These are phyloP conservation scores for Pachypanchax playfairii DNA, from an alignment of 2,113 vertebrate genomes.

Conservation along the genomic window DNA sequence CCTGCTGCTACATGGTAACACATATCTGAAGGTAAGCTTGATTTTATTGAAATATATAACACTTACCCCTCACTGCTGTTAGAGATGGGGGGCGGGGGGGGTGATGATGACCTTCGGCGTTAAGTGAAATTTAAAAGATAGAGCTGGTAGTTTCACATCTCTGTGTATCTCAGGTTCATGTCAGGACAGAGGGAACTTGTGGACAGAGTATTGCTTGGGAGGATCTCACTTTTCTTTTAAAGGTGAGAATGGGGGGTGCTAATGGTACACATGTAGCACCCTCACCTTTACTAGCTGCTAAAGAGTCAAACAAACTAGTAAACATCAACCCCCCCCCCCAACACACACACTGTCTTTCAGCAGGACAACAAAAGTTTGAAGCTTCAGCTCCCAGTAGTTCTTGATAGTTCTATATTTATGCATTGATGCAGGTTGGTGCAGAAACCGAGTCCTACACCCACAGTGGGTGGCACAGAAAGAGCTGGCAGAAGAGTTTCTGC, in stretches of 20 bases:
- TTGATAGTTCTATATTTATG: not conserved
- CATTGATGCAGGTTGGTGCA: slow-evolving; percentile 20
- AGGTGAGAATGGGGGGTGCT: slow-evolving; percentile 22
- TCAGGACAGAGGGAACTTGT: slow-evolving; percentile 15
- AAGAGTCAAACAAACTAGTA: not conserved
- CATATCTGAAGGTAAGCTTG: slow-evolving; percentile 74
- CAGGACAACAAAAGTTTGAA: slow-evolving; percentile 7
- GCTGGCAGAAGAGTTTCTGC: slow-evolving; percentile 18
- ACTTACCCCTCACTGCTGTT: not conserved
- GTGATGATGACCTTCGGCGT: not conserved
- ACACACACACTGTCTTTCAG: slow-evolving; percentile 2
- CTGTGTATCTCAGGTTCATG: slow-evolving; percentile 11
- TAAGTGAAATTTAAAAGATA: not conserved
- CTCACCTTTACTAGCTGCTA: slow-evolving; percentile 7
- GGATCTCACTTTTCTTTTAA: slow-evolving; percentile 6
- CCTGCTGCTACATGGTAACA: slow-evolving; percentile 75
- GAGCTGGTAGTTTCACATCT: not conserved
- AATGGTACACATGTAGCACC: not conserved
- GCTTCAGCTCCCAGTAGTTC: slow-evolving; percentile 15
- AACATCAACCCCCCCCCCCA: not conserved
- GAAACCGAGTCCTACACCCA: slow-evolving; percentile 29
- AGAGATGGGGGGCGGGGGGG: not conserved
- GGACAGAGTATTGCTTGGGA: slow-evolving; percentile 14
- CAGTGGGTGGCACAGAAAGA: slow-evolving; percentile 36
- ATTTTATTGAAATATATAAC: slow-evolving; percentile 8